phyloP scores from a whole-genome alignment of 2,113 vertebrate species.

The Isurus oxyrinchus region DNA sequence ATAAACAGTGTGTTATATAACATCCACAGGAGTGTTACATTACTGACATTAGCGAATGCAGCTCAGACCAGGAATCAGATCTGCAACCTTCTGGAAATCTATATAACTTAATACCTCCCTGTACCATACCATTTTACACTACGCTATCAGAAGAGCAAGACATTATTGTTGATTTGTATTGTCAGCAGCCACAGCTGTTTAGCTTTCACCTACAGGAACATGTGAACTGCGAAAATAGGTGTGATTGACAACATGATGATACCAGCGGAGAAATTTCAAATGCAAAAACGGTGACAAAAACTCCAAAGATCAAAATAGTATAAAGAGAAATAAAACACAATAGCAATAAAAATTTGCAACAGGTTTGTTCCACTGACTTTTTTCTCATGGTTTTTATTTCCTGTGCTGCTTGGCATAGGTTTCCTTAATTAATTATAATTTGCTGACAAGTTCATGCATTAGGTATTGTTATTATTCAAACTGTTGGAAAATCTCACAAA shows the following conservation, averaged over 20 bases:
- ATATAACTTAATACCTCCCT: not conserved
- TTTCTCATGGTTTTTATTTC: not conserved
- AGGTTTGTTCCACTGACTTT: not conserved
- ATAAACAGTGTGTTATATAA: not conserved
- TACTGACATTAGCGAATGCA: not conserved
- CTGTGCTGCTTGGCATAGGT: not conserved
- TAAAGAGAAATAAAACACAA: not conserved
- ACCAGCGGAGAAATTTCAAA: not conserved
- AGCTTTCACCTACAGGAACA: not conserved
- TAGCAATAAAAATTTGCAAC: not conserved
- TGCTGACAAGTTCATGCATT: not conserved
- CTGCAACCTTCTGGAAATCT: not conserved
- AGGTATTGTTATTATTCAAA: not conserved
- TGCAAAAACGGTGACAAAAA: not conserved
- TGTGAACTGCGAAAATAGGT: not conserved
- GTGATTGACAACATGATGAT: not conserved
- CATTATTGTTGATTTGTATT: not conserved
- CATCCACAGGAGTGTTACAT: not conserved
- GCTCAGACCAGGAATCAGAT: not conserved
- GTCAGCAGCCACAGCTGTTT: not conserved
- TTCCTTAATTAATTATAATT: not conserved
- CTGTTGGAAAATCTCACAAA: not conserved
- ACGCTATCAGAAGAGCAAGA: not conserved
- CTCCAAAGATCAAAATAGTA: not conserved
- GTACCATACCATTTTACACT: not conserved